Evolutionary conservation across 2,888 invertebrate species (phyloP).

Genomic region (Cotesia congregata): DNA sequence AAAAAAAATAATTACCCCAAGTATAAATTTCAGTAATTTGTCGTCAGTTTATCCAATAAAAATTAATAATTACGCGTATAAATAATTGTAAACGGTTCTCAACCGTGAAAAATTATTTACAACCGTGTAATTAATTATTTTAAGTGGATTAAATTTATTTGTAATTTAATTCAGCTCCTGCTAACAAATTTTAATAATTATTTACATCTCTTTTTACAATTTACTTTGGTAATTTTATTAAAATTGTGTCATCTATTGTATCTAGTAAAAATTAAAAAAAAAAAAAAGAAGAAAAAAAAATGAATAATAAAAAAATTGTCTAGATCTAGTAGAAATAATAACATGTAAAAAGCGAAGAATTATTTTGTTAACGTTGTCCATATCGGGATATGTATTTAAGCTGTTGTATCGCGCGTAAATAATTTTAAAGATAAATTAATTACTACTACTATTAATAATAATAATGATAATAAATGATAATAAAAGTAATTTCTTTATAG

Average conservation of each 20-base stretch:
- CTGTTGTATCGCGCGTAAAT: conserved; percentile 18
- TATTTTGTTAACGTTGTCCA: conserved; percentile 59
- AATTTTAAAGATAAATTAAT: background rate
- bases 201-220: background rate
- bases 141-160: background rate
- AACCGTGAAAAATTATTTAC: background rate
- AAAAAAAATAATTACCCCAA: conserved; percentile 34
- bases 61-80: background rate
- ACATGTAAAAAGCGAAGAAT: conserved; percentile 53
- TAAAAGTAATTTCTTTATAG: background rate
- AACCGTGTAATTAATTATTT: background rate
- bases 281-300: conserved; percentile 33
- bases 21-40: background rate
- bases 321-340: conserved; percentile 49
- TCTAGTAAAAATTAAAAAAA: conserved; percentile 16
- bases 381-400: conserved; percentile 52
- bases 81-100: conserved; percentile 7
- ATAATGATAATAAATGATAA: background rate
- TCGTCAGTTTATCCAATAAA: background rate
- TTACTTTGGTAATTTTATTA: background rate
- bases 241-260: background rate
- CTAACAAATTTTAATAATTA: background rate
- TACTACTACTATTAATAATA: background rate
- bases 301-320: conserved; percentile 40
- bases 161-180: background rate